Conservation (phyloP, 2,113 vertebrate species). For the Paraplagusia blochii region DNA sequence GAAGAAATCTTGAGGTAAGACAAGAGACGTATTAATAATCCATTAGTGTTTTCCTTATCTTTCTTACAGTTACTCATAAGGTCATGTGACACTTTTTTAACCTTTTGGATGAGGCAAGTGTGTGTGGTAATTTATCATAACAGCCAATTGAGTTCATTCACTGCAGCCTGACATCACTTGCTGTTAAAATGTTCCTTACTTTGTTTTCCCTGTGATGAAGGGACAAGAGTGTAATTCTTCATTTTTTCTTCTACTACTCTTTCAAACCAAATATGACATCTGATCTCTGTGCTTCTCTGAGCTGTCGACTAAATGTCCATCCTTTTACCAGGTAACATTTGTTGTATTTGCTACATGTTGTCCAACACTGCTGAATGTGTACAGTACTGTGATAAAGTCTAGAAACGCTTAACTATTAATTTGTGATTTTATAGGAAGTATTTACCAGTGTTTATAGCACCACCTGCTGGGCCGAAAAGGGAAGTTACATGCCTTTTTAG, state of each 20-base stretch:
- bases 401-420: too few species aligned
- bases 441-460: too few species aligned
- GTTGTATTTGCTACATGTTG: slow-evolving; percentile 29
- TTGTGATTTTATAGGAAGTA: too few species aligned
- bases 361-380: slow-evolving; percentile 5
- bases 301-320: slow-evolving; percentile 33
- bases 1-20: slow-evolving; percentile 68
- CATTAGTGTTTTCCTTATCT: slow-evolving; percentile 17
- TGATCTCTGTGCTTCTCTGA: slow-evolving; percentile 14
- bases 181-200: slow-evolving; percentile 1
- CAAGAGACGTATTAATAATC: slow-evolving; percentile 37
- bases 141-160: too few species aligned
- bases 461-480: too few species aligned
- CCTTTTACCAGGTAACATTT: slow-evolving; percentile 10
- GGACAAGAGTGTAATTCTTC: too few species aligned
- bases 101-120: neutral
- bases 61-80: slow-evolving; percentile 15
- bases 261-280: slow-evolving; percentile 17
- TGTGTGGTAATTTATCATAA: too few species aligned
- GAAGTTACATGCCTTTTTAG: too few species aligned
- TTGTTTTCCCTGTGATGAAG: neutral
- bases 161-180: neutral
- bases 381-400: too few species aligned
- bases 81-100: too few species aligned
- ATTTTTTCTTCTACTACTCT: too few species aligned